Percentiles rank a stretch among this genome's conserved stretches.
phyloP scores from a whole-genome alignment of 2,113 vertebrate genomes.

The Tragelaphus imberbis region DNA sequence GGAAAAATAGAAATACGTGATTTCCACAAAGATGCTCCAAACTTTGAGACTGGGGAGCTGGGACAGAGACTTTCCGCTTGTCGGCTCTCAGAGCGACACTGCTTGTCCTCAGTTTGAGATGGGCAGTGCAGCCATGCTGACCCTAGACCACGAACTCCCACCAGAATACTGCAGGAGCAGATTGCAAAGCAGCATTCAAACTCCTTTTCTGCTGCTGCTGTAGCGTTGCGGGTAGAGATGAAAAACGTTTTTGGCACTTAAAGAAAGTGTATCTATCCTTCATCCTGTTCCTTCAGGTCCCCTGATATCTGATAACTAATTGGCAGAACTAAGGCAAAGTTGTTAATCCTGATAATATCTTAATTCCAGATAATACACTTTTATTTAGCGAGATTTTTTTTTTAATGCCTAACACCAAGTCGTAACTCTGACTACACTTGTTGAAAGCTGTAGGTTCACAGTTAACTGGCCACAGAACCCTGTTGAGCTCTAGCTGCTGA shows the following conservation, averaged over 20 bases:
- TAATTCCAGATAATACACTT: conserved; percentile 60
- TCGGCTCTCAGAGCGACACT: background rate
- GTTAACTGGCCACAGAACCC: background rate
- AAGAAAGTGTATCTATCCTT: background rate
- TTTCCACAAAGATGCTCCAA: background rate
- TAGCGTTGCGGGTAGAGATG: background rate
- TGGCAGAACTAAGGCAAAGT: conserved; percentile 9
- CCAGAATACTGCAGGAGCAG: background rate
- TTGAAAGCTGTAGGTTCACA: conserved; percentile 15
- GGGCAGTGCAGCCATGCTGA: accelerated
- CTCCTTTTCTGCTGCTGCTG: background rate
- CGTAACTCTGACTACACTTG: background rate
- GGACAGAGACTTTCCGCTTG: background rate
- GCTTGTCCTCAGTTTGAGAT: background rate
- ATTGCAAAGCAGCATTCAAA: background rate
- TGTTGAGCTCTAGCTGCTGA: background rate
- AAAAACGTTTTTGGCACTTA: background rate
- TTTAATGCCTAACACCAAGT: conserved; percentile 26
- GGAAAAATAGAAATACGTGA: background rate
- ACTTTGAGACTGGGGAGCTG: background rate
- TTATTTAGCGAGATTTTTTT: conserved; percentile 23
- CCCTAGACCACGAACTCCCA: background rate
- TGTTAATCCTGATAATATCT: conserved; percentile 67
- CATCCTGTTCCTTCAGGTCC: background rate
- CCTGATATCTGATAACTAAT: conserved; percentile 3